Base-by-base conservation (phyloP, 2,797 vertebrate genomes). In the Novumbra hubbsi region DNA sequence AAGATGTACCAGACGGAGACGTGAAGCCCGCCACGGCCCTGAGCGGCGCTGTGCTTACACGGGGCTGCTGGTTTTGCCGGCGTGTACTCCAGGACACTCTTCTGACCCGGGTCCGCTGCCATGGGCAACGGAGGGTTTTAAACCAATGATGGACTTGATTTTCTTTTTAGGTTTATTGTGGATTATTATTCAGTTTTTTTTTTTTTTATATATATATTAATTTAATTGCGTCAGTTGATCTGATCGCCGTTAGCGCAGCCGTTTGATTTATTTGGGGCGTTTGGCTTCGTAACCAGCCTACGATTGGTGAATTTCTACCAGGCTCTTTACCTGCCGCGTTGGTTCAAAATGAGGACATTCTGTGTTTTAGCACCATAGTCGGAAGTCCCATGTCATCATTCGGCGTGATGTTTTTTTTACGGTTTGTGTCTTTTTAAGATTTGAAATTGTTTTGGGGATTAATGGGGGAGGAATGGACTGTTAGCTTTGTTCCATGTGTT, bases 181-280 rank as follows among this genome's bases (percentile, higher is more conserved):
- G 81, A 65, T 64, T 65, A 70, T 78, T 55, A 77, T 78, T 67
- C n/a, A n/a, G 14, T 12, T 11, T 0, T 45, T 45, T 1, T 73
- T 55, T 77, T 78, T 69, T 5, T 5, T 38, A 38, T 38, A 5
- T 38, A 5, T 38, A 2, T 73, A 81, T 88, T 86, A 89, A 78
- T 84, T 89, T 49, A 79, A 90, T 87, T 86, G 81, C 76, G 89
- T 94, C 93, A 93, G 92, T 94, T 94, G 94, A 94, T 72, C 93
- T 94, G 93, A 93, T 91, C 64, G 85, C 81, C 73, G 76, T n/a
- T 73, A 79, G 67, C 74, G 24, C 21, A 6, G 68, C 50, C 15
- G 21, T 52, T 68, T 24, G 45, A 28, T 72, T 71, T 27, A 7
- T 48, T 32, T 73, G 76, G 48, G 81, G 65, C 30, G 24, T 71